Evolutionary conservation across 2,113 vertebrate genomes (phyloP).

Genomic region (Urocitellus parryii): DNA sequence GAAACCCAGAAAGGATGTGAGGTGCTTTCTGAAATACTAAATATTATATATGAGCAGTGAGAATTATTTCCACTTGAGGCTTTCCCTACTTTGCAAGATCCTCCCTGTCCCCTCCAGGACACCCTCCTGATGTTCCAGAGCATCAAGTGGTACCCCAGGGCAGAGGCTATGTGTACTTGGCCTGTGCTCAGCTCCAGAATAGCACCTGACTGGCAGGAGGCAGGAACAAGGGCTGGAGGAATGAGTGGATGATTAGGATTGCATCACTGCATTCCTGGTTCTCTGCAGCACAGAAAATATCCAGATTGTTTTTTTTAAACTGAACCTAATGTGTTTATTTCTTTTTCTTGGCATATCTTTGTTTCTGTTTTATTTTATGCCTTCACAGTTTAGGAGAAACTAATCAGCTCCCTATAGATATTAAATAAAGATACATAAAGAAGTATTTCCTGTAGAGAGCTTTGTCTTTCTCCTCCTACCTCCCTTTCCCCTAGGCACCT

Average conservation of each 20-base stretch:
- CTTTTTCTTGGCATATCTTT: background rate
- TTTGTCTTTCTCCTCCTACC: background rate
- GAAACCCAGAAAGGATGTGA: background rate
- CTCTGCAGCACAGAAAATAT: background rate
- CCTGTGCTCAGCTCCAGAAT: background rate
- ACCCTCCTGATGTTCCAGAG: background rate
- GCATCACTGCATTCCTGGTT: background rate
- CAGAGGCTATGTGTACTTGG: background rate
- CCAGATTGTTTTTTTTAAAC: background rate
- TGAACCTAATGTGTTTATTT: background rate
- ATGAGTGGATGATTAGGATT: background rate
- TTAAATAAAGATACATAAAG: background rate
- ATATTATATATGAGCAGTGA: background rate
- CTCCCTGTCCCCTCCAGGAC: background rate
- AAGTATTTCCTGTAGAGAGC: background rate
- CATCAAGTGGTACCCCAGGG: background rate
- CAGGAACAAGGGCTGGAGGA: background rate
- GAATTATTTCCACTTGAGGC: background rate
- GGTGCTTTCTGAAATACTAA: background rate
- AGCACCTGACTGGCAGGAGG: background rate
- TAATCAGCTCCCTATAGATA: constrained; percentile 8
- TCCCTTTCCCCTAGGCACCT: background rate
- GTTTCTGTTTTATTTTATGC: constrained; percentile 36
- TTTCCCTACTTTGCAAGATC: background rate
- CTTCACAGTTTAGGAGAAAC: constrained; percentile 18